Evolutionary conservation across 2,888 invertebrate species (phyloP).

Genomic region (Ochropacha duplaris): DNA sequence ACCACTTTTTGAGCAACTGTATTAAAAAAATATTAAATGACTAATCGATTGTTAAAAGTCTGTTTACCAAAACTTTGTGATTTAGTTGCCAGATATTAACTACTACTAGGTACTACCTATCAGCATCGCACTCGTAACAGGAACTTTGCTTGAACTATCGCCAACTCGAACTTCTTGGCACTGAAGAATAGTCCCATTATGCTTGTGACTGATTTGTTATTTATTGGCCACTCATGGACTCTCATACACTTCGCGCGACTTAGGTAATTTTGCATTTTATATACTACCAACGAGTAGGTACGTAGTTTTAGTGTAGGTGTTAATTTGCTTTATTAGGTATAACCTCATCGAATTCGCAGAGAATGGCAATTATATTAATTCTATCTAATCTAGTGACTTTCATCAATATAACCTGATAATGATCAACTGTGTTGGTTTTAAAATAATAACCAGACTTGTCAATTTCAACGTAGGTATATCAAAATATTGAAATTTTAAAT

Average conservation of each 20-base stretch:
- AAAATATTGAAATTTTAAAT: not conserved
- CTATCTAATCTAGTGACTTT: too few species aligned
- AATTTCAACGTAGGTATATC: too few species aligned
- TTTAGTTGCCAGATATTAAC: conserved; percentile 1
- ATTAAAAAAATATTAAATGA: too few species aligned
- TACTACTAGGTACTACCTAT: conserved; percentile 39
- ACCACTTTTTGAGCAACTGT: too few species aligned
- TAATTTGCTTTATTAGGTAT: not conserved
- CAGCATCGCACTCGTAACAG: conserved; percentile 28
- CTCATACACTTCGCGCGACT: conserved; percentile 34
- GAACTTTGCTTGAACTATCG: conserved; percentile 66
- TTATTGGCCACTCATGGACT: conserved; percentile 67
- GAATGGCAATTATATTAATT: too few species aligned
- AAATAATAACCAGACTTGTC: too few species aligned
- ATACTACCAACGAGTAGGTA: not conserved
- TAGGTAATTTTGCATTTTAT: conserved; percentile 33
- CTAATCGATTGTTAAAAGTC: not conserved
- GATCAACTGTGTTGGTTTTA: not conserved
- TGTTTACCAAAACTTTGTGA: not conserved
- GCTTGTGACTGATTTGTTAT: conserved; percentile 75
- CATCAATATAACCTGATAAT: too few species aligned
- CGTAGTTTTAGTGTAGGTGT: not conserved
- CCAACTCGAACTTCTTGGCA: conserved; percentile 70
- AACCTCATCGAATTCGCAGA: too few species aligned
- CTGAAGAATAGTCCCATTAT: conserved; percentile 71